These are phyloP conservation scores for Drosophila gaucha DNA, from an alignment of 2,888 invertebrate genomes.

Conservation along the genomic window DNA sequence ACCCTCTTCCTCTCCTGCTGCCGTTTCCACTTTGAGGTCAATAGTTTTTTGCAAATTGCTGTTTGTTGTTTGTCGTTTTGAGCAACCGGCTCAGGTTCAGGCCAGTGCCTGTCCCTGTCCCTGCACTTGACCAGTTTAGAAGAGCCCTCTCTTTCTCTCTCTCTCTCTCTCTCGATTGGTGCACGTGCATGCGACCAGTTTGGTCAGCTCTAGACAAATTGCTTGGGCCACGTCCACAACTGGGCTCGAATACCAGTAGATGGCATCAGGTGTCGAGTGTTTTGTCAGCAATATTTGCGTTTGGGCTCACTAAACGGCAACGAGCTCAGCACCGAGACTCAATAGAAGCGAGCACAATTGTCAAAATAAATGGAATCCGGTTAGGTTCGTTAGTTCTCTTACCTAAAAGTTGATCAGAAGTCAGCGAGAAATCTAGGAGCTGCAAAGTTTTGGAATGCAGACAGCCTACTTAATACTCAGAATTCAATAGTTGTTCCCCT, in stretches of 20 bases:
- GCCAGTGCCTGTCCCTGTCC: constrained; percentile 18
- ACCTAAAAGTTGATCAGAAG: neutral
- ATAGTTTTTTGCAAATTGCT: constrained; percentile 67
- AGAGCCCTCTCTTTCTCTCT: constrained; percentile 3
- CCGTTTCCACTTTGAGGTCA: constrained; percentile 71
- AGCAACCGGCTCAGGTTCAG: constrained; percentile 56
- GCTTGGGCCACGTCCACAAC: constrained; percentile 42
- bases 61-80: constrained; percentile 61
- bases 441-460: neutral
- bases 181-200: constrained; percentile 71
- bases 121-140: constrained; percentile 58
- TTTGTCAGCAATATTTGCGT: constrained; percentile 83
- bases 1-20: constrained; percentile 4
- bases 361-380: constrained; percentile 47
- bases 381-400: neutral
- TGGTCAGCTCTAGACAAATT: constrained; percentile 68
- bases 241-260: constrained; percentile 39
- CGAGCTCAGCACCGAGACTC: constrained; percentile 20
- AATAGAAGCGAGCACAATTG: constrained; percentile 29
- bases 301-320: constrained; percentile 62
- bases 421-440: neutral
- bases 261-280: constrained; percentile 82
- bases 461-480: neutral
- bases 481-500: neutral
- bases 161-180: constrained; percentile 11